A percentile compares a stretch with the other conserved stretches of the same genome.
These are phyloP conservation scores for Chionoecetes opilio DNA, from an alignment of 1,140 invertebrate genomes.

Conservation along the genomic window DNA sequence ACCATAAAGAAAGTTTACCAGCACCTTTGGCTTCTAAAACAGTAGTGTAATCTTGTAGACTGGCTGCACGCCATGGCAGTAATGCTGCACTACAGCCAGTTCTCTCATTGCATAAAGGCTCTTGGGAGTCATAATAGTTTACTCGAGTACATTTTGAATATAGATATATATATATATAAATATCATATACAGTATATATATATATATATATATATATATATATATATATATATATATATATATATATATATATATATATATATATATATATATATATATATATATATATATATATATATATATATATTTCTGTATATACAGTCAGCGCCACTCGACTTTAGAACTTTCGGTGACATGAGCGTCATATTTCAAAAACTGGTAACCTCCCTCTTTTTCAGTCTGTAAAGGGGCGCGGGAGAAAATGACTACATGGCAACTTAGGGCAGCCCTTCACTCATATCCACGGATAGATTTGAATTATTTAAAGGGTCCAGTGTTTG, in stretches of 20 bases:
- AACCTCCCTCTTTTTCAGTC: too few species aligned
- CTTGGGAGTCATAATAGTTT: not conserved
- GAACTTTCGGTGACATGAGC: too few species aligned
- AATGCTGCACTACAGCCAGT: not conserved
- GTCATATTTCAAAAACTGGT: too few species aligned
- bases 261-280: conserved; percentile 65
- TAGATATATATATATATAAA: too few species aligned
- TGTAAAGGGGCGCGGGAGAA: too few species aligned
- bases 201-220: conserved; percentile 32
- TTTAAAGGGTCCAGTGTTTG: too few species aligned
- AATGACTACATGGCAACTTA: too few species aligned
- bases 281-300: conserved; percentile 56
- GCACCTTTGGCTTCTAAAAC: not conserved
- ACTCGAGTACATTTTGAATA: too few species aligned
- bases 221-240: conserved; percentile 52
- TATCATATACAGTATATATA: not conserved
- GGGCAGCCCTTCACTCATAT: too few species aligned
- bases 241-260: conserved; percentile 66
- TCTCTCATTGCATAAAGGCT: not conserved
- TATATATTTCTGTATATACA: too few species aligned
- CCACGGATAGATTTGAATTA: too few species aligned
- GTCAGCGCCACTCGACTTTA: too few species aligned
- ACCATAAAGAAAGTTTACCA: not conserved
- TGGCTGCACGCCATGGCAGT: not conserved
- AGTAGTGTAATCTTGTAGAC: not conserved